Evolutionary conservation across 2,888 invertebrate genomes (phyloP).

Genomic region (Neria commutata): DNA sequence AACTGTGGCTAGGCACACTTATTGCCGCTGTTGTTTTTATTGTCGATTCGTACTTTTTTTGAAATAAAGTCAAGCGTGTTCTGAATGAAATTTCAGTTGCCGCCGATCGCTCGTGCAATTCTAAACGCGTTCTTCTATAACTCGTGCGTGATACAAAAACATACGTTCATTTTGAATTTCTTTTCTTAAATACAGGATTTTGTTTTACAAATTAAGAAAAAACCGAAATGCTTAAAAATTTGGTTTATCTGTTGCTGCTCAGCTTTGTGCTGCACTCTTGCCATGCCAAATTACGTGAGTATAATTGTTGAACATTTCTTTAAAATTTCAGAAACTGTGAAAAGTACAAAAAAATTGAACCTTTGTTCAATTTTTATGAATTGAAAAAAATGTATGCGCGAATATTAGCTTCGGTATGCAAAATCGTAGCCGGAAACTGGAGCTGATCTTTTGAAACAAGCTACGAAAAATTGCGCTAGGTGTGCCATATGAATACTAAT

Average conservation of each 20-base stretch:
- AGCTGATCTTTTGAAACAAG: no score
- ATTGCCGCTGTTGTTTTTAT: not conserved
- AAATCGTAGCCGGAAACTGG: no score
- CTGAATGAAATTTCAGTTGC: constrained; percentile 1
- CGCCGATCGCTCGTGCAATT: not conserved
- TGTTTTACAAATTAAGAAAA: not conserved
- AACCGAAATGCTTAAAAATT: constrained; percentile 9
- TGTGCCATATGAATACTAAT: no score
- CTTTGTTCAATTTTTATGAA: not conserved
- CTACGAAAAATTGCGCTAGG: no score
- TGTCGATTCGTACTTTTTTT: constrained; percentile 2
- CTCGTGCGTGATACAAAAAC: no score
- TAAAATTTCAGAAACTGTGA: not conserved
- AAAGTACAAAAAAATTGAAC: not conserved
- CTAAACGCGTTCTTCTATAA: no score
- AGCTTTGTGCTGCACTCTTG: constrained; percentile 16
- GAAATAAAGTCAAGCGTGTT: not conserved
- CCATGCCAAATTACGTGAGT: constrained; percentile 33
- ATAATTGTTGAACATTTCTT: not conserved
- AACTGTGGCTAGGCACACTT: no score
- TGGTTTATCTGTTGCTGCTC: not conserved
- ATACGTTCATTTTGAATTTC: no score
- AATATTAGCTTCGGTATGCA: no score
- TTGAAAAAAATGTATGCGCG: not conserved
- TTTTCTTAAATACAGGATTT: no score